phyloP scores from a whole-genome alignment of 1,140 invertebrate genomes.

The Sitobion miscanthi region DNA sequence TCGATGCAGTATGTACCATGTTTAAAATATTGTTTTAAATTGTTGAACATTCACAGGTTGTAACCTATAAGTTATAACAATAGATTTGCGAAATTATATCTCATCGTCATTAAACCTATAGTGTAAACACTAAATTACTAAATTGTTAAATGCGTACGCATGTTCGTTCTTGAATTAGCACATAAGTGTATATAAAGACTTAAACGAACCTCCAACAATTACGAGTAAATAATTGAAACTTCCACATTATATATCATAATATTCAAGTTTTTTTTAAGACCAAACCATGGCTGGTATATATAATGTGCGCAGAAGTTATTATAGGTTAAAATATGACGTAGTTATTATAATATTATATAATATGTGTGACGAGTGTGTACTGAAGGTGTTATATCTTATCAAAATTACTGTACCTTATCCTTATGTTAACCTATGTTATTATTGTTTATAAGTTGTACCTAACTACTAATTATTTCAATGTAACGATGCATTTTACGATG shows the following conservation, averaged over 20 bases:
- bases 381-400: slow-evolving; percentile 3
- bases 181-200: neutral
- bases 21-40: neutral
- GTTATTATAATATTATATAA: neutral
- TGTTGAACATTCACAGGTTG: neutral
- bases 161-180: neutral
- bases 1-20: neutral
- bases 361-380: neutral
- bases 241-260: too few species aligned
- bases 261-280: neutral
- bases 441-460: neutral
- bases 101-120: neutral
- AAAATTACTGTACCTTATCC: neutral
- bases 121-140: neutral
- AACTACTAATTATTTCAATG: neutral
- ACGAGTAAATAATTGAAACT: neutral
- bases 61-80: neutral
- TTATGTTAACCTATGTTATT: neutral
- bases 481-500: neutral
- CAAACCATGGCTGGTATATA: too few species aligned
- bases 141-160: neutral
- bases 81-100: neutral
- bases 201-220: neutral
- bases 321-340: neutral
- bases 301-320: too few species aligned